phyloP scores from a whole-genome alignment of 2,113 vertebrate genomes.

The Tricholaema leucomelas region DNA sequence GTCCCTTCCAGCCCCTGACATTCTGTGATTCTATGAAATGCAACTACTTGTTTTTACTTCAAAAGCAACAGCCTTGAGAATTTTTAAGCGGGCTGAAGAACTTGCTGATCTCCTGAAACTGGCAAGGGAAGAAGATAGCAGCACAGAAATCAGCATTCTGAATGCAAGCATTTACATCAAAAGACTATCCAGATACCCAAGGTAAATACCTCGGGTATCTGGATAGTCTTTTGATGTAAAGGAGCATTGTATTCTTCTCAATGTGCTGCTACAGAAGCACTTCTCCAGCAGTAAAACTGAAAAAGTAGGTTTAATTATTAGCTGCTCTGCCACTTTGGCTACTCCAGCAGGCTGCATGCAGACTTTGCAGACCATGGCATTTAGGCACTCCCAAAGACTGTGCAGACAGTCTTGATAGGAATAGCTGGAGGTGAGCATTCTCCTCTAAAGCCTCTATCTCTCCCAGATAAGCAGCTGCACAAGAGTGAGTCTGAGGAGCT shows the following conservation, averaged over 20 bases:
- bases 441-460: background rate
- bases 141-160: background rate
- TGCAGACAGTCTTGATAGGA: background rate
- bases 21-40: background rate
- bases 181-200: no score
- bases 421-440: background rate
- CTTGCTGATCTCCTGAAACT: background rate
- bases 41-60: background rate
- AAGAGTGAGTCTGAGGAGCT: background rate
- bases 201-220: background rate
- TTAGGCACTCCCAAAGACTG: background rate
- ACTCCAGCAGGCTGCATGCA: background rate
- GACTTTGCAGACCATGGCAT: background rate
- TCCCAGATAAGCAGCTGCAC: background rate
- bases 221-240: slow-evolving; percentile 26
- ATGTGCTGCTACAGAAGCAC: background rate
- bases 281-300: slow-evolving; percentile 18
- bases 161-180: no score
- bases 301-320: slow-evolving; percentile 61
- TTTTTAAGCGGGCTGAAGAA: background rate
- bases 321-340: background rate
- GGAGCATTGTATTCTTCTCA: background rate
- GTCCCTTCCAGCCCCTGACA: no score
- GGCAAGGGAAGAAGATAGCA: slow-evolving; percentile 1
- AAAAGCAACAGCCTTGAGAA: background rate